Evolutionary conservation across 2,797 vertebrate genomes (phyloP), one percentile per base, ranked within the genome.

Genomic region (Helicolenus hilgendorfi): DNA sequence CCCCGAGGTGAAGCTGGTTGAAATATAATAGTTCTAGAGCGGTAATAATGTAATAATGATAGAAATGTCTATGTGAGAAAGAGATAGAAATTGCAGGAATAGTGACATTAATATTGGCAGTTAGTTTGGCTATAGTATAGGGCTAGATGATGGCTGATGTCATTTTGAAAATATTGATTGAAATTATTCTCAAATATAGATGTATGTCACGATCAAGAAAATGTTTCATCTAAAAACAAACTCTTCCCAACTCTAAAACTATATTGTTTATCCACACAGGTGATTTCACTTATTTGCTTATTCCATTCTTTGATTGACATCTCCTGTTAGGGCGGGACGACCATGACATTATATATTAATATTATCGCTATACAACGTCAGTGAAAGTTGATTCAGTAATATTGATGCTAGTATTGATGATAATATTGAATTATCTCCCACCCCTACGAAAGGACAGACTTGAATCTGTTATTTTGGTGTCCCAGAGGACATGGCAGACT

Each of bases 41-140:
- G 4, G 10, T 53, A 60, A 33, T 77, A 49, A 64, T 77, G 69
- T n/a, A 24, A 79, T n/a, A 77, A 78, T 80, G 9, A 74, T 45
- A 29, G 11, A 62, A 55, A 35, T 10, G 22, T 72, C 7, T 22
- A 53, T 38, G 24, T 7, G 4, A 65, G 38, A 24, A 41, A 33
- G 26, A 62, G 4, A 33, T 41, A 36, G 20, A 20, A 55, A 70
- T 53, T 1, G n/a, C 29, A 33, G 14, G 15, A 75, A 38, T 60
- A 59, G n/a, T 69, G 33, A 31, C 20, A 9, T 18, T 14, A 67
- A 1, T 45, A 15, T 64, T 24, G 20, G n/a, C 33, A 26, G 26
- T 24, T 60, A 55, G 29, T 77, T 49, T 76, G 31, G 3, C 38
- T 56, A 4, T 45, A 9, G 4, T 6, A 9, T 41, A n/a, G 7